Base-by-base conservation (phyloP, 2,888 invertebrate genomes). In the Lingula anatina region DNA sequence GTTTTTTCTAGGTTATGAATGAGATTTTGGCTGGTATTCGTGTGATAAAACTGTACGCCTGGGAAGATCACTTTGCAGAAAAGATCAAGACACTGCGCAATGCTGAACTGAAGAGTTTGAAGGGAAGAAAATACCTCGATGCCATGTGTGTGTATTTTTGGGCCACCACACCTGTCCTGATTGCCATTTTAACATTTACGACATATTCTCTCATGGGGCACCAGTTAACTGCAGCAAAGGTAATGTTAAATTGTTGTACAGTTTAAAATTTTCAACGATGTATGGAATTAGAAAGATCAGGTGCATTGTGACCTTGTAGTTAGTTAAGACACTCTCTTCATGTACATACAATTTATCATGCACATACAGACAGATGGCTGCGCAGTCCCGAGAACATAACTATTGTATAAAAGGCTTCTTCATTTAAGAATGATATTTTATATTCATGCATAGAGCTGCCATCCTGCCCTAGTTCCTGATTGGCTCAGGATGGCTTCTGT, bases 71-170 rank as follows among this genome's bases (percentile, higher is more conserved):
- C 73, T 95, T 96, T 69, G 83, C 85, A 41, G 75, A 81, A 28
- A 79, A 81, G 76, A 74, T 76, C 20, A 83, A 89, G 43, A 79
- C 79, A 27, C 55, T 71, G 12, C 59, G 80, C 50, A 54, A 62
- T 21, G 79, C 80, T 39, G 94, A 95, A 79, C 73, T 95, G 44
- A 83, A 83, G 50, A 88, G 86, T 72, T 78, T 95, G 50, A 86
- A 86, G 59, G 86, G 87, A 7, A 83, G 94, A 53, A 97, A 99
- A 80, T 97, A 96, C 78, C 78, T 99, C 59, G 97, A 99, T 80
- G 97, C 97, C 0, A 79, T 94, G 53, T 99, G 97, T 78, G 97
- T 99, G 15, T 97, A 92, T 75, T 88, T 99, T 76, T 99, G 97
- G 97, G 97, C 97, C 0, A 92, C 93, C 1, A 96, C 96, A 5